Conservation (phyloP, 2,888 invertebrate species). For the Beris morrisii region DNA sequence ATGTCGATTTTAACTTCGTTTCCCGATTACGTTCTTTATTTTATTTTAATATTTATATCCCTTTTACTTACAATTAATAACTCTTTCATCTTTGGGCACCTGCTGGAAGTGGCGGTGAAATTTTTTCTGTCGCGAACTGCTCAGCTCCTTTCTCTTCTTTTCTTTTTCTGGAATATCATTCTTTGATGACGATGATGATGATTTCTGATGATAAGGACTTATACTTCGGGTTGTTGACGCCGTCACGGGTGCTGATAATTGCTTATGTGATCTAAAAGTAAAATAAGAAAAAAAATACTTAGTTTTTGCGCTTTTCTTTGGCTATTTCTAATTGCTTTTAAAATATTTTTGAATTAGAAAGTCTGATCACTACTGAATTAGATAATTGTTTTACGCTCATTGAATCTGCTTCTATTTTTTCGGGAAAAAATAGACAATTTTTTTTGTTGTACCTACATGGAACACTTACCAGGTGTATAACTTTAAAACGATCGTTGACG, state of each 20-base stretch:
- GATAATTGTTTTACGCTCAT: too few species aligned
- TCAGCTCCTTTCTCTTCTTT: slow-evolving; percentile 54
- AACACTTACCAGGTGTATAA: too few species aligned
- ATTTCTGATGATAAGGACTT: slow-evolving; percentile 45
- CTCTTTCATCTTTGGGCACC: slow-evolving; percentile 80
- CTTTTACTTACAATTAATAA: slow-evolving; percentile 75
- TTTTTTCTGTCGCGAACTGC: slow-evolving; percentile 75
- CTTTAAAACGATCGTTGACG: too few species aligned
- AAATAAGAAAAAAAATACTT: slow-evolving; percentile 15
- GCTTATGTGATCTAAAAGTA: slow-evolving; percentile 45
- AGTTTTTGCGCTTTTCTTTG: neutral
- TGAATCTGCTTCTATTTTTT: too few species aligned
- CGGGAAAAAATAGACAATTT: too few species aligned
- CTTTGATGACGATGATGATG: slow-evolving; percentile 43
- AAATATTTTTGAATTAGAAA: too few species aligned
- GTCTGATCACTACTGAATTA: too few species aligned
- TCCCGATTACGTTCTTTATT: too few species aligned
- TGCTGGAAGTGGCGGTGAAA: slow-evolving; percentile 85
- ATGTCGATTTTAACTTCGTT: too few species aligned
- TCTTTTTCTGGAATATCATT: slow-evolving; percentile 49
- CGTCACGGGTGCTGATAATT: slow-evolving; percentile 43
- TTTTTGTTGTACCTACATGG: too few species aligned
- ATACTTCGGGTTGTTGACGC: slow-evolving; percentile 46
- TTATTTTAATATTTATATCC: too few species aligned
- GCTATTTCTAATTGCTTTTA: too few species aligned